Evolutionary conservation across 2,113 vertebrate genomes (phyloP), one percentile per base, ranked within the genome.

Genomic region (Nannospalax galili): DNA sequence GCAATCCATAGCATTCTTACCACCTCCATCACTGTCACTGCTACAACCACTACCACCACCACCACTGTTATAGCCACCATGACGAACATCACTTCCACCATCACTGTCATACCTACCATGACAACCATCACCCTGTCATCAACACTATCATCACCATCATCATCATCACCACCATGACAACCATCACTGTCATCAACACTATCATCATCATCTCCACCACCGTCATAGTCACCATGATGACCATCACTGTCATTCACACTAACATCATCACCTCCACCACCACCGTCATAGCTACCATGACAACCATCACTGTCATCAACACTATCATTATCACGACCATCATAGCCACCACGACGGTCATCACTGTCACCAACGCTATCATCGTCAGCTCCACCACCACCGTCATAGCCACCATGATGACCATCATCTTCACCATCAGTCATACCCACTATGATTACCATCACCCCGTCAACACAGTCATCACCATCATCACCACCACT

Each of bases 141-240:
- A 8, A 7, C 26, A 42, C 80, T 5, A 42, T 19, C 16, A 48
- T 17, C 8, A 19, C 20, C 45, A 56, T 2, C 2, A 56, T 6
- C 11, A 72, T 5, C 10, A 26, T 15, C 67, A 91, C 2, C 4
- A 37, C 10, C 24, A 42, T 0, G 26, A 60, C 1, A 4, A 32
- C 1, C 1, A 28, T 0, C 30, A n/a, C 17, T 45, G 19, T 4
- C 1, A 58, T 8, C 62, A 58, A 2, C 12, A 56, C 10, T n/a
- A 62, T n/a, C 5, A 40, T 19, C 24, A 30, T 14, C 22, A 40
- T 8, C 32, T 5, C n/a, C n/a, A n/a, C n/a, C n/a, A n/a, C n/a
- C n/a, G n/a, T n/a, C n/a, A n/a, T n/a, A n/a, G n/a, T n/a, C n/a
- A n/a, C n/a, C n/a, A n/a, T n/a, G n/a, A n/a, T n/a, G n/a, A n/a